Evolutionary conservation across 2,888 invertebrate species (phyloP).

Genomic region (Andricus curvator): DNA sequence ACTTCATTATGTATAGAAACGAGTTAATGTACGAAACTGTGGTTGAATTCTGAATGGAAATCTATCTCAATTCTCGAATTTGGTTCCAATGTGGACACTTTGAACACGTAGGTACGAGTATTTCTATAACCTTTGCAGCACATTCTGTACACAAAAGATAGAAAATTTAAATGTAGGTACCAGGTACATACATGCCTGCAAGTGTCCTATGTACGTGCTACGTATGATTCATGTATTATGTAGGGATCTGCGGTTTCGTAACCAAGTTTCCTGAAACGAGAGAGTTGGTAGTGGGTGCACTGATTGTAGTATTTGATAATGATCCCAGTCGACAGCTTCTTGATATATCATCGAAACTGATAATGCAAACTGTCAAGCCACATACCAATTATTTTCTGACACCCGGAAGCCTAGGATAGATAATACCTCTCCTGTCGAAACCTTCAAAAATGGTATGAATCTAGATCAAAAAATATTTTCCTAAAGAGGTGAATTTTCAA

Average conservation of each 20-base stretch:
- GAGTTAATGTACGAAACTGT: too few relatives aligned
- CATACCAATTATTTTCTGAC: constrained; percentile 14
- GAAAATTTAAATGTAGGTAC: neutral
- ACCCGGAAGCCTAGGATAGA: neutral
- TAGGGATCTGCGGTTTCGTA: constrained; percentile 16
- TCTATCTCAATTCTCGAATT: neutral
- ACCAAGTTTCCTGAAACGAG: constrained; percentile 25
- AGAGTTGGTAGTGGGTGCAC: neutral
- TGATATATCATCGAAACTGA: constrained; percentile 9
- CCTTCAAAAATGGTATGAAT: neutral
- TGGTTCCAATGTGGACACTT: neutral
- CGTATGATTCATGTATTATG: constrained; percentile 22
- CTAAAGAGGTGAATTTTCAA: too few relatives aligned
- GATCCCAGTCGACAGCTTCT: constrained; percentile 16
- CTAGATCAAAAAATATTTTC: too few relatives aligned
- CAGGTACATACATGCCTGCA: neutral
- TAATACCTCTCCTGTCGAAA: neutral
- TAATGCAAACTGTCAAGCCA: constrained; percentile 25
- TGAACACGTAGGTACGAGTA: neutral
- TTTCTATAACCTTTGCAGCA: neutral
- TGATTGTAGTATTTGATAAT: constrained; percentile 36
- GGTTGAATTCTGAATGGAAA: neutral
- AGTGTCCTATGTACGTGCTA: constrained; percentile 1
- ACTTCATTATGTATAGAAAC: too few relatives aligned
- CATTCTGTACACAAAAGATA: neutral